Percentiles rank a stretch among this genome's conserved stretches.
Conservation (phyloP, 2,113 vertebrate genomes). For the Limnothrissa miodon region DNA sequence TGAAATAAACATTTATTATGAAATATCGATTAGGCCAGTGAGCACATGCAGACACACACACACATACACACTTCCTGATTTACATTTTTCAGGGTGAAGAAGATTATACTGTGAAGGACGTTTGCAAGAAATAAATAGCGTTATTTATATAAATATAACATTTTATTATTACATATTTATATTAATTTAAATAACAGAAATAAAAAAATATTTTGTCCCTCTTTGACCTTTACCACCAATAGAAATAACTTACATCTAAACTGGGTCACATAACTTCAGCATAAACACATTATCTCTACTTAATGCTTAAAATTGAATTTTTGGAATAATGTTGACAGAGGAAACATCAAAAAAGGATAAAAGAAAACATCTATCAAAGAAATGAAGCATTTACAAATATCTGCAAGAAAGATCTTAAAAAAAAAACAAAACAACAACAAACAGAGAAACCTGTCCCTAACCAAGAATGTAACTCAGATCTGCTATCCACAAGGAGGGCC, state of each 20-base stretch:
- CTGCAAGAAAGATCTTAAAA: background rate
- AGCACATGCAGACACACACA: constrained; percentile 18
- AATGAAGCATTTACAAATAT: background rate
- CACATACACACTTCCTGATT: background rate
- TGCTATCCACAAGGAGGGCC: background rate
- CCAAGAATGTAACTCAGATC: background rate
- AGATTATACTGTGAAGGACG: constrained; percentile 43
- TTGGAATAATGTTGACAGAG: background rate
- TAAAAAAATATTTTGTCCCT: background rate
- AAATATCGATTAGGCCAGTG: background rate
- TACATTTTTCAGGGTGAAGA: constrained; percentile 50
- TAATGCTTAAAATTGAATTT: background rate
- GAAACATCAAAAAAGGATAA: background rate
- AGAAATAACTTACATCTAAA: background rate
- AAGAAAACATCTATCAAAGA: background rate
- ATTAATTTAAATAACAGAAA: too few relatives aligned
- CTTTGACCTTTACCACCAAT: background rate
- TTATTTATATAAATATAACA: too few relatives aligned
- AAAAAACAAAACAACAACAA: background rate
- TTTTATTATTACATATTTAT: too few relatives aligned
- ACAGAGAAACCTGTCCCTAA: background rate
- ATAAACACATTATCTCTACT: background rate
- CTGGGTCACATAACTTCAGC: background rate
- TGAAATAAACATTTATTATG: constrained; percentile 3
- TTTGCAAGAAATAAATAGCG: constrained; percentile 14